Conservation (phyloP, 2,888 invertebrate genomes). For the Actias luna region DNA sequence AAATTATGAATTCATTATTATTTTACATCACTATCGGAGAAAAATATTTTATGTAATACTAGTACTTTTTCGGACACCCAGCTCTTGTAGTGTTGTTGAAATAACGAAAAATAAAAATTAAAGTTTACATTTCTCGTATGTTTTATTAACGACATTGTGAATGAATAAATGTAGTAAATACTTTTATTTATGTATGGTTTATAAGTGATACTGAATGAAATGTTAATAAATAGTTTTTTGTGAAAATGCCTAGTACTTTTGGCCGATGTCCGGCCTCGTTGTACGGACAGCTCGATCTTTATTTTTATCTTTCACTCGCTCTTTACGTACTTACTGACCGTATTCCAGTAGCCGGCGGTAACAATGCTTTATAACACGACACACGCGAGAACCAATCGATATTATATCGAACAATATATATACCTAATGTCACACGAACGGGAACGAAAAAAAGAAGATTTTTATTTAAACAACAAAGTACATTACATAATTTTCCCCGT, state of each 20-base stretch:
- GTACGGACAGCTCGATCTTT: constrained; percentile 49
- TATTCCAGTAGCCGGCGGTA: constrained; percentile 47
- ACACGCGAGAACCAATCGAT: constrained; percentile 34
- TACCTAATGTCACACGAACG: constrained; percentile 32
- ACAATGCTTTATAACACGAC: constrained; percentile 18
- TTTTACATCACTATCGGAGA: no score
- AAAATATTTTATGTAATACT: no score
- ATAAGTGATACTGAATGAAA: neutral
- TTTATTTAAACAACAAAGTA: constrained; percentile 62
- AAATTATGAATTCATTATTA: no score
- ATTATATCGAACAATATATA: constrained; percentile 28
- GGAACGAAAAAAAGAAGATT: constrained; percentile 33
- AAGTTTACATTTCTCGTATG: no score
- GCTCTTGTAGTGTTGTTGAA: no score
- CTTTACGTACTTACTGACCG: constrained; percentile 63
- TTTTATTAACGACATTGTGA: no score
- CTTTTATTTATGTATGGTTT: neutral
- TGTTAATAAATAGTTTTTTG: neutral
- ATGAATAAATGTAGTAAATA: neutral
- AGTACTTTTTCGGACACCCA: no score
- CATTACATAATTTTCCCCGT: constrained; percentile 69
- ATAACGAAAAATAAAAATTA: no score
- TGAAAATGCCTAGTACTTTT: neutral
- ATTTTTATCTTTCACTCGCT: constrained; percentile 61
- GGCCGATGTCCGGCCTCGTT: neutral